Conservation (phyloP, 2,888 invertebrate genomes). For the Exephanes ischioxanthus region DNA sequence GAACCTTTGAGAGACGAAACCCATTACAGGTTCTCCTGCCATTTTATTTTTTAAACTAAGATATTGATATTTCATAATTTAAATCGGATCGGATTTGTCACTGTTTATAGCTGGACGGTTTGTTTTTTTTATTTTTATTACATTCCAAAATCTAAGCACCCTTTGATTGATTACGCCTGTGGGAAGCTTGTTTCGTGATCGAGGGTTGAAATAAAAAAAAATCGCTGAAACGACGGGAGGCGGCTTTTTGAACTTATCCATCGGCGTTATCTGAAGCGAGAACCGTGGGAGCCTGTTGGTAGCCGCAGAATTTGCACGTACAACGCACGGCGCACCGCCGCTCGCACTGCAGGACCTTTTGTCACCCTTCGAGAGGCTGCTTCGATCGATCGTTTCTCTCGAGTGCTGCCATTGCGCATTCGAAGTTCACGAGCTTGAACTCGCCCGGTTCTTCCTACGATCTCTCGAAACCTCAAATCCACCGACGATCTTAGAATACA, state of each 20-base stretch:
- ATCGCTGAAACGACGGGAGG: constrained; percentile 60
- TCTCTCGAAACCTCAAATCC: background rate
- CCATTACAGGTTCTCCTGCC: background rate
- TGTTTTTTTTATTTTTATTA: constrained; percentile 8
- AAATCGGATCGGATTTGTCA: background rate
- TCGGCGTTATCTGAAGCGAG: constrained; percentile 64
- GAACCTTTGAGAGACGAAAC: background rate
- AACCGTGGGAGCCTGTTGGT: constrained; percentile 67
- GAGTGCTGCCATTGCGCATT: constrained; percentile 65
- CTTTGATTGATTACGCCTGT: constrained; percentile 33
- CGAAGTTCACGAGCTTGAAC: constrained; percentile 36
- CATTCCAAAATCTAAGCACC: background rate
- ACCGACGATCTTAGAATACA: background rate
- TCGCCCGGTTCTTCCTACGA: constrained; percentile 17
- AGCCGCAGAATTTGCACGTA: constrained; percentile 65
- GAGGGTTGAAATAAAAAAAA: constrained; percentile 61
- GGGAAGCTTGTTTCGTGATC: constrained; percentile 30
- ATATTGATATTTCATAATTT: background rate
- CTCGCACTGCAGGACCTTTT: constrained; percentile 52
- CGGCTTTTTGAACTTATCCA: constrained; percentile 59
- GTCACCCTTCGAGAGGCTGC: constrained; percentile 63
- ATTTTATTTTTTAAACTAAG: background rate
- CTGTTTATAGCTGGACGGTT: background rate
- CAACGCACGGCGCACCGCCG: constrained; percentile 40
- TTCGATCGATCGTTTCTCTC: constrained; percentile 62